Base-by-base conservation (phyloP, 2,888 invertebrate species). In the Aphrophora alni region DNA sequence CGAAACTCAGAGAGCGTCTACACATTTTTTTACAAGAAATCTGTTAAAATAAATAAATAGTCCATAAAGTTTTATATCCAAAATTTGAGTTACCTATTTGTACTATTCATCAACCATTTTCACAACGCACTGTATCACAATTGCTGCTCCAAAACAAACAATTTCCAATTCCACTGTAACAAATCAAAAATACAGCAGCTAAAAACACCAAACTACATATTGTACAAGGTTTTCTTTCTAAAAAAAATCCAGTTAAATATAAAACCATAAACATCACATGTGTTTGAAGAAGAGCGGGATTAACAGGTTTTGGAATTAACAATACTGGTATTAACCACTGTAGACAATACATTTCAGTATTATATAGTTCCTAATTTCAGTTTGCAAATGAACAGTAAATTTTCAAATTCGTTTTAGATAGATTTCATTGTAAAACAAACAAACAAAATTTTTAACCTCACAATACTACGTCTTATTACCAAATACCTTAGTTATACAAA, bases 251-350 rank as follows among this genome's bases (percentile, higher is more conserved):
- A 85, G 98, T 95, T 85, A 99, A 90, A 89, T 99, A 99, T 78
- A 99, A 91, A 84, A 97, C 95, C 93, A 99, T 97, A 89, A 99
- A 98, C 95, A 98, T 96, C 82, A 98, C 97, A 89, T 98, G 97
- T 79, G 98, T 98, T 88, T 98, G 96, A 86, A 98, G 93, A 82
- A 98, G 91, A 51, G 97, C 97, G 86, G 98, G 98, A 90, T 99
- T 98, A 84, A 98, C 93, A 80, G 99, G 98, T 89, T 98, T 99
- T 85, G 99, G 98, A 89, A 99, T 98, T 84, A 99, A 91, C 84
- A 99, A 91, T 86, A 99, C 98, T 81, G 98, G 98, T 86, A 99
- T 95, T 87, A 99, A 91, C 95, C 97, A 98, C 92, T 98, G 98
- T 87, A 98, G 92, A 91, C 98, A 98, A 91, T 98, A 98, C 98